A percentile compares a stretch with the other conserved stretches of the same genome.
Conservation (phyloP, 2,888 invertebrate genomes). For the Hirtodrosophila trivittata region DNA sequence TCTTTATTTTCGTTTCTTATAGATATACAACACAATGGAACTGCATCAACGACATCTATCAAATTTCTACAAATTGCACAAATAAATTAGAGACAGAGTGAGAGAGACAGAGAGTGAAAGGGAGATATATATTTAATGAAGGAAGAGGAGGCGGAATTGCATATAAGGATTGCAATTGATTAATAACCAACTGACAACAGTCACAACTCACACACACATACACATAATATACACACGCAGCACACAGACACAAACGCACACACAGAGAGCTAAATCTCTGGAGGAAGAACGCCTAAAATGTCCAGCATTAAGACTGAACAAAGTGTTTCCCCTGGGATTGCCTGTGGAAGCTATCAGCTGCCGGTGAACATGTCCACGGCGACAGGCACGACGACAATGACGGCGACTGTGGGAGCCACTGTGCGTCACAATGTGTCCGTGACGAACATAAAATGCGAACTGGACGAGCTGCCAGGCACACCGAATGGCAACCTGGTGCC, state of each 20-base stretch:
- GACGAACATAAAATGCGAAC: slow-evolving; percentile 89
- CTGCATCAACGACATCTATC: slow-evolving; percentile 81
- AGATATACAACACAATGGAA: slow-evolving; percentile 77
- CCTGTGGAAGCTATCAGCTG: slow-evolving; percentile 57
- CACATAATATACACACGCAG: too few species aligned
- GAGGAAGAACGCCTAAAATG: slow-evolving; percentile 44
- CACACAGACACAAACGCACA: slow-evolving; percentile 5
- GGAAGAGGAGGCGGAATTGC: slow-evolving; percentile 4
- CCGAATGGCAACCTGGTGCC: slow-evolving; percentile 79
- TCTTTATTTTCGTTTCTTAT: slow-evolving; percentile 23
- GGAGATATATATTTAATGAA: slow-evolving; percentile 16
- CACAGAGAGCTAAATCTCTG: slow-evolving; percentile 3
- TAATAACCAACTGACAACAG: not conserved
- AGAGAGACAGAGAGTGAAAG: too few species aligned
- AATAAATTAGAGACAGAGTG: slow-evolving; percentile 51
- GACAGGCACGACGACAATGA: slow-evolving; percentile 12
- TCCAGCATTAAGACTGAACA: slow-evolving; percentile 64
- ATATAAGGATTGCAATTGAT: slow-evolving; percentile 3
- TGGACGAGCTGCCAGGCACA: slow-evolving; percentile 71
- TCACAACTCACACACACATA: slow-evolving; percentile 5
- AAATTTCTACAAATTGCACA: slow-evolving; percentile 80
- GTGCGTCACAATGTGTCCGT: slow-evolving; percentile 88
- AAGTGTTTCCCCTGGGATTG: slow-evolving; percentile 48
- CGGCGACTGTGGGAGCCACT: slow-evolving; percentile 34
- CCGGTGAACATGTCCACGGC: slow-evolving; percentile 69